Percentiles rank a stretch among this genome's conserved stretches.
phyloP scores from a whole-genome alignment of 2,888 invertebrate genomes.

The Physocephala rufipes region DNA sequence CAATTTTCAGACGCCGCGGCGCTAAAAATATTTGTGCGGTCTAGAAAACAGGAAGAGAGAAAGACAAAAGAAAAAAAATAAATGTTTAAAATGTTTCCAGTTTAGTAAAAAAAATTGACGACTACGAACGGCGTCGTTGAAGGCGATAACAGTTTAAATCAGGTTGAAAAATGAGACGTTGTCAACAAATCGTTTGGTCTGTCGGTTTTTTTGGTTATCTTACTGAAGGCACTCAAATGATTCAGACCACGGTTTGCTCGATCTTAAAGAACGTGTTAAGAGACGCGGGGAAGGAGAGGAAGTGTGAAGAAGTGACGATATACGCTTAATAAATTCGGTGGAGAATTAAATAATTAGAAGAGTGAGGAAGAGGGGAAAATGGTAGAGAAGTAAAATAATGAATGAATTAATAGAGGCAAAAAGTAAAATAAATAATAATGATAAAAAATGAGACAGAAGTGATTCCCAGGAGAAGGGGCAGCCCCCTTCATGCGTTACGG shows the following conservation, averaged over 20 bases:
- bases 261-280: constrained; percentile 14
- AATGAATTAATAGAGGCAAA: too few relatives aligned
- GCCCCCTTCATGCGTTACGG: too few relatives aligned
- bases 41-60: background rate
- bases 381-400: too few relatives aligned
- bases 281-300: background rate
- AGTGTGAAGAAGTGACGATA: background rate
- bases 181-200: background rate
- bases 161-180: background rate
- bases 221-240: too few relatives aligned
- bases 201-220: too few relatives aligned
- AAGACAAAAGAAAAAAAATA: background rate
- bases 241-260: background rate
- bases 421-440: too few relatives aligned
- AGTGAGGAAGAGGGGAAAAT: too few relatives aligned
- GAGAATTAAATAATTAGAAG: too few relatives aligned
- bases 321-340: too few relatives aligned
- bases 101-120: constrained; percentile 19
- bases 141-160: background rate
- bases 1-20: background rate
- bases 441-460: too few relatives aligned
- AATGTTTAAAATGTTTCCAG: constrained; percentile 1
- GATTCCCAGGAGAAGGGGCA: too few relatives aligned
- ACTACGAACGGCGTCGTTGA: background rate
- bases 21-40: background rate